Evolutionary conservation across 2,888 invertebrate species (phyloP).

Genomic region (Selenia dentaria): DNA sequence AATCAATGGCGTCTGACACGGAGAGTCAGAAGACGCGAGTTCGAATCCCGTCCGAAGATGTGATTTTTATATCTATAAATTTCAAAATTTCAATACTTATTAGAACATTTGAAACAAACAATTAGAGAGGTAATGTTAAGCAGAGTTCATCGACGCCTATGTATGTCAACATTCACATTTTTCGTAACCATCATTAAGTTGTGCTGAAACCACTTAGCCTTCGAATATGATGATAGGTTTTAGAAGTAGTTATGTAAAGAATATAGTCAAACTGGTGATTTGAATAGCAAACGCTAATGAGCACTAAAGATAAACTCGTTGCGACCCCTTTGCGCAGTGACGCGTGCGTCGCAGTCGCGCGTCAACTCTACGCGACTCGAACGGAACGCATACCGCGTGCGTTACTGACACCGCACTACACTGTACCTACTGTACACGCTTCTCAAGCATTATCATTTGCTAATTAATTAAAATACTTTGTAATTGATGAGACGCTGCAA

Average conservation of each 20-base stretch:
- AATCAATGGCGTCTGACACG: too few relatives aligned
- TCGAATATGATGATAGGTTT: conserved; percentile 2
- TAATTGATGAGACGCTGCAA: conserved; percentile 4
- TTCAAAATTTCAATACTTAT: too few relatives aligned
- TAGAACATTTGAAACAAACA: too few relatives aligned
- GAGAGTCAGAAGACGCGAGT: too few relatives aligned
- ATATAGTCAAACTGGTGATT: conserved; percentile 8
- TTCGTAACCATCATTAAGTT: neutral
- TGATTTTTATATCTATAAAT: too few relatives aligned
- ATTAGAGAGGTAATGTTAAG: too few relatives aligned
- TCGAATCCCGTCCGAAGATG: too few relatives aligned
- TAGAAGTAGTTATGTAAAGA: conserved; percentile 7
- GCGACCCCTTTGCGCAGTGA: conserved; percentile 31
- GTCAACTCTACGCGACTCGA: neutral
- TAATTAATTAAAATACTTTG: neutral
- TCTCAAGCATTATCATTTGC: conserved; percentile 4
- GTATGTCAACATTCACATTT: neutral
- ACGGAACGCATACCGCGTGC: too few relatives aligned
- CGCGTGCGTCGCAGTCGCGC: conserved; percentile 8
- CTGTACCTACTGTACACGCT: too few relatives aligned
- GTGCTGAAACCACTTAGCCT: conserved; percentile 4
- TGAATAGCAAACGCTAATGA: conserved; percentile 11
- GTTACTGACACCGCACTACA: too few relatives aligned
- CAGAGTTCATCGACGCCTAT: neutral
- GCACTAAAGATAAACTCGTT: conserved; percentile 9